Percentiles rank a stretch among this genome's conserved stretches.
These are phyloP conservation scores for Triplophysa bombifrons DNA, from an alignment of 2,797 vertebrate species.

Conservation along the genomic window DNA sequence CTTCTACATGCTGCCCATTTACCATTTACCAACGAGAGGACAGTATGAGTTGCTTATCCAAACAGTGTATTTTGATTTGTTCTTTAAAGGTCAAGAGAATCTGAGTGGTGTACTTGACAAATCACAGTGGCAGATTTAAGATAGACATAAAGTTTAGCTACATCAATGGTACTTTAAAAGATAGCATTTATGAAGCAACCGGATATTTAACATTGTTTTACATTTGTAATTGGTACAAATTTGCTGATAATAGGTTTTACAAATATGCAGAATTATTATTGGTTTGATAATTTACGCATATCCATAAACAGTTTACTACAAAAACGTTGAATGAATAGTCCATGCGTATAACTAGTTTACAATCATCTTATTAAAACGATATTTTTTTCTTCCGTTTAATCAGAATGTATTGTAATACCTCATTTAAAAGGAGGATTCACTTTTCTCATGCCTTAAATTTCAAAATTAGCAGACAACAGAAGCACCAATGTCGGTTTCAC, in stretches of 20 bases:
- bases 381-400: neutral
- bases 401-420: neutral
- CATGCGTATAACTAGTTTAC: neutral
- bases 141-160: neutral
- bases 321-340: neutral
- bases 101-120: neutral
- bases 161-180: neutral
- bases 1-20: neutral
- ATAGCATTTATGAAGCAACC: neutral
- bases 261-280: neutral
- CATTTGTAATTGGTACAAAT: neutral
- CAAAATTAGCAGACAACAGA: constrained; percentile 12
- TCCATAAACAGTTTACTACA: neutral
- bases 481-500: constrained; percentile 7
- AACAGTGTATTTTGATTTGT: neutral
- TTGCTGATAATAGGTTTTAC: neutral
- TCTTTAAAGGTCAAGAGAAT: neutral
- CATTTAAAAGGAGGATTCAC: neutral
- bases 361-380: neutral
- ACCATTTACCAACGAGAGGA: neutral
- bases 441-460: neutral
- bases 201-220: neutral
- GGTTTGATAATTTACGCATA: neutral
- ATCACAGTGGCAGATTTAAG: neutral
- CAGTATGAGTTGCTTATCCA: neutral